Conservation (phyloP, 2,797 vertebrate genomes). For the Poecilia wingei region DNA sequence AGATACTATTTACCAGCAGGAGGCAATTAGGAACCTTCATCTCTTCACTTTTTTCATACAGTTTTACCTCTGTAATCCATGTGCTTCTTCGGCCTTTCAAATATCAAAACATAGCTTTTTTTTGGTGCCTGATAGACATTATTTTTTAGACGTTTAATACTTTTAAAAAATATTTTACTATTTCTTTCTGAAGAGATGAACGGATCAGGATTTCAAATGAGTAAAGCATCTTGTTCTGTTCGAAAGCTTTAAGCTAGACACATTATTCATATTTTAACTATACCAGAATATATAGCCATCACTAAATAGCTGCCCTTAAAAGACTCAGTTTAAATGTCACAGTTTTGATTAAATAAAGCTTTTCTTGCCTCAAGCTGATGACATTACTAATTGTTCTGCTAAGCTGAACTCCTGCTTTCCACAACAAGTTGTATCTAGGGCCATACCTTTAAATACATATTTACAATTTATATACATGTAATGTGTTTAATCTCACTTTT, state of each 20-base stretch:
- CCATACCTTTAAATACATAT: not conserved
- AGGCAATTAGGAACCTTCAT: not conserved
- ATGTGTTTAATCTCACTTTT: not conserved
- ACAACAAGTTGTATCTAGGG: not conserved
- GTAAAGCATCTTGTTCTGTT: not conserved
- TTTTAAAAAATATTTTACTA: not conserved
- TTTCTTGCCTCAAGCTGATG: not conserved
- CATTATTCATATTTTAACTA: not conserved
- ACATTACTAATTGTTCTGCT: not conserved
- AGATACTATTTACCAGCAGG: not conserved
- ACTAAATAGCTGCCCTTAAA: not conserved
- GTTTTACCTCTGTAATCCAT: not conserved
- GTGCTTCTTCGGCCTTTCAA: not conserved
- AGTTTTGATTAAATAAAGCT: not conserved
- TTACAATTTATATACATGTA: not conserved
- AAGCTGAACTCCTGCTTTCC: not conserved
- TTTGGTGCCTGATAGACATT: not conserved
- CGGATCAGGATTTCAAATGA: not conserved
- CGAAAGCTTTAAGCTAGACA: not conserved
- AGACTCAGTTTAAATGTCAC: not conserved
- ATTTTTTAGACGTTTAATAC: not conserved
- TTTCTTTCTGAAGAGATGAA: not conserved
- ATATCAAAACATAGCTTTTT: not conserved
- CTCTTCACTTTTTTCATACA: not conserved
- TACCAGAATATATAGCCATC: not conserved